phyloP scores from a whole-genome alignment of 1,140 invertebrate genomes.

The Drosophila tristis region DNA sequence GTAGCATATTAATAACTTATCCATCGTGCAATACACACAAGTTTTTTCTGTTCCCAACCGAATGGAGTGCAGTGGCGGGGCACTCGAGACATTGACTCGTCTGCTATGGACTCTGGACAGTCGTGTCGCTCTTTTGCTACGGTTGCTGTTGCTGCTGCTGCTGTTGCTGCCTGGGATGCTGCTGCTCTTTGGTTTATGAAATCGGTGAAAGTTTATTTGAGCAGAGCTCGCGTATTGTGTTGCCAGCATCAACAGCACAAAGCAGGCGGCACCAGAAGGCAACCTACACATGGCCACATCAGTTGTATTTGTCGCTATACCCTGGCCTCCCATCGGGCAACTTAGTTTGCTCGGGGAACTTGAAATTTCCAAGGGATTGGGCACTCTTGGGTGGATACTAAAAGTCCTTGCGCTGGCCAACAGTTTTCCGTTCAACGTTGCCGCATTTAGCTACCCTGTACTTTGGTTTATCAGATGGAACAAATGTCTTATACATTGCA shows the following conservation, averaged over 20 bases:
- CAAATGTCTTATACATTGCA: neutral
- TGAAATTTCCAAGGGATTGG: too few relatives aligned
- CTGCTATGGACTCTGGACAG: neutral
- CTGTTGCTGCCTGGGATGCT: conserved; percentile 34
- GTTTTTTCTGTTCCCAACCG: conserved; percentile 30
- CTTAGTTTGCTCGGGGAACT: neutral
- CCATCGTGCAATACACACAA: conserved; percentile 44
- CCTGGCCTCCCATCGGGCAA: neutral
- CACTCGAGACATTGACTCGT: conserved; percentile 24
- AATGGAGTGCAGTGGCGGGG: conserved; percentile 28
- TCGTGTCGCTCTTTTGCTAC: neutral
- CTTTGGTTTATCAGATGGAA: too few relatives aligned
- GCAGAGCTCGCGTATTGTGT: conserved; percentile 62
- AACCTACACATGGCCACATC: conserved; percentile 54
- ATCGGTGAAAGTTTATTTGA: conserved; percentile 80
- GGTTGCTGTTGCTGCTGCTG: conserved; percentile 14
- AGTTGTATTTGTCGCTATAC: conserved; percentile 27
- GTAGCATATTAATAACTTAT: conserved; percentile 68
- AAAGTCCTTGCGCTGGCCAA: too few relatives aligned
- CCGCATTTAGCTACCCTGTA: too few relatives aligned
- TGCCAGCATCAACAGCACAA: conserved; percentile 52
- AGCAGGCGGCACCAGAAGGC: conserved; percentile 29
- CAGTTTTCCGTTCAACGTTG: too few relatives aligned
- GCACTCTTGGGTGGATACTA: too few relatives aligned
- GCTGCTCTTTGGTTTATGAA: conserved; percentile 63